phyloP scores from a whole-genome alignment of 64 coral and sea anemone species.

The Trachythela sp. region DNA sequence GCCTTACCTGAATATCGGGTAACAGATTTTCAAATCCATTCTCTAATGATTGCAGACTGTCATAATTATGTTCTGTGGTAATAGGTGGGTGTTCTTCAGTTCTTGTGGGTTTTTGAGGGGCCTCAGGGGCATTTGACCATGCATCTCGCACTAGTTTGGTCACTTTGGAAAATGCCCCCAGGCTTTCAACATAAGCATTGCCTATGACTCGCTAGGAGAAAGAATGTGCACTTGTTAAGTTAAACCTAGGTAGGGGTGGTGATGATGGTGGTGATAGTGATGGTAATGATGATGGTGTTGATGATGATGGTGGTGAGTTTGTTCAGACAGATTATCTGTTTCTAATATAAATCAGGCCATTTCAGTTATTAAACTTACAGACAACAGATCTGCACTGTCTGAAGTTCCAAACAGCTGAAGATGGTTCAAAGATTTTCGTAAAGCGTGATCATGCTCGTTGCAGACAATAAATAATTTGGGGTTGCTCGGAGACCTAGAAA shows the following conservation, averaged over 20 bases:
- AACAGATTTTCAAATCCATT: not conserved
- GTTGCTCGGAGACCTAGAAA: slow-evolving; percentile 63
- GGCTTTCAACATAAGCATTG: slow-evolving; percentile 87
- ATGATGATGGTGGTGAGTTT: not conserved
- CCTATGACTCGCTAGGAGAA: slow-evolving; percentile 61
- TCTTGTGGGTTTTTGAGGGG: slow-evolving; percentile 17
- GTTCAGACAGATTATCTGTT: not conserved
- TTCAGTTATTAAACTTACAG: not conserved
- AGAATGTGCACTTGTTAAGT: not conserved
- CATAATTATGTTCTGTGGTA: not conserved
- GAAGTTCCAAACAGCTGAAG: slow-evolving; percentile 58
- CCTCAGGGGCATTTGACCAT: slow-evolving; percentile 63
- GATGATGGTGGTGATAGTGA: not conserved
- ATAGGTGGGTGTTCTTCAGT: not conserved
- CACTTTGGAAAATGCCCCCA: slow-evolving; percentile 92
- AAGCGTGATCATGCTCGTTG: slow-evolving; percentile 64
- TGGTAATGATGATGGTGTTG: not conserved
- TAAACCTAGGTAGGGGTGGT: not conserved
- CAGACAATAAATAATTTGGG: slow-evolving; percentile 74
- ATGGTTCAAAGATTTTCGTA: slow-evolving; percentile 80
- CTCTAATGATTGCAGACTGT: not conserved
- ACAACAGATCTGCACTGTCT: not conserved
- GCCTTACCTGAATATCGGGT: not conserved
- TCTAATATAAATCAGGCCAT: too few species aligned
- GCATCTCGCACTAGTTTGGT: slow-evolving; percentile 73